These are phyloP conservation scores for Rhinopomastus cyanomelas DNA, from an alignment of 2,113 vertebrate genomes.

Conservation along the genomic window DNA sequence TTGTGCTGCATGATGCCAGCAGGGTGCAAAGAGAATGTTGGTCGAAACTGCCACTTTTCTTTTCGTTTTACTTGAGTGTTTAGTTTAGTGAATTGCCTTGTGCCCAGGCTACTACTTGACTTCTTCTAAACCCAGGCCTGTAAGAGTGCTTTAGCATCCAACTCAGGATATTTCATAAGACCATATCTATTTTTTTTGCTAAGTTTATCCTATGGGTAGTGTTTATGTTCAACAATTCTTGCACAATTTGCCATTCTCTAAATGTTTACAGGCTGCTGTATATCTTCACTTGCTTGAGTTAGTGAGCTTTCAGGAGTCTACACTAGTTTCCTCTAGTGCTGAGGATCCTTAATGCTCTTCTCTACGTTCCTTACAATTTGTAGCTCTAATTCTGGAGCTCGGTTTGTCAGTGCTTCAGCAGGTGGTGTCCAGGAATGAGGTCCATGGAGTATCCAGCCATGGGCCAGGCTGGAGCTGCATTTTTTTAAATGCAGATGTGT, in stretches of 20 bases:
- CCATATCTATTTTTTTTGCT: neutral
- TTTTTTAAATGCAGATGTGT: neutral
- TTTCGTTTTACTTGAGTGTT: neutral
- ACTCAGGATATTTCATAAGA: neutral
- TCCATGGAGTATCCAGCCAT: neutral
- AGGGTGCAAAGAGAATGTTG: neutral
- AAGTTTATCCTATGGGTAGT: neutral
- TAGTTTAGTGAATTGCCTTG: neutral
- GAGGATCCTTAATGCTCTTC: too few species aligned
- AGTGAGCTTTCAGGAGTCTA: neutral
- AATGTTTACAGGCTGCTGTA: neutral
- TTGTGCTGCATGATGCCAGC: neutral
- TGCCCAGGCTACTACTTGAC: neutral
- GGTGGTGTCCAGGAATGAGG: neutral
- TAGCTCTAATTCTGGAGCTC: too few species aligned
- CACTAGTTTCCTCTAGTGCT: neutral
- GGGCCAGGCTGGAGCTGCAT: neutral
- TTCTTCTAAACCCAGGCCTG: neutral
- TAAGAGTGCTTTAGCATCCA: neutral
- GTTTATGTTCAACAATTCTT: neutral
- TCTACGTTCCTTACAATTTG: too few species aligned
- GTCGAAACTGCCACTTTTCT: neutral
- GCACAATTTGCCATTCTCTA: neutral
- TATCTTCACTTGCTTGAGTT: neutral
- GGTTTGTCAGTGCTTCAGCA: neutral